These are phyloP conservation scores for Datnioides undecimradiatus DNA, from an alignment of 2,113 vertebrate species.

Conservation along the genomic window DNA sequence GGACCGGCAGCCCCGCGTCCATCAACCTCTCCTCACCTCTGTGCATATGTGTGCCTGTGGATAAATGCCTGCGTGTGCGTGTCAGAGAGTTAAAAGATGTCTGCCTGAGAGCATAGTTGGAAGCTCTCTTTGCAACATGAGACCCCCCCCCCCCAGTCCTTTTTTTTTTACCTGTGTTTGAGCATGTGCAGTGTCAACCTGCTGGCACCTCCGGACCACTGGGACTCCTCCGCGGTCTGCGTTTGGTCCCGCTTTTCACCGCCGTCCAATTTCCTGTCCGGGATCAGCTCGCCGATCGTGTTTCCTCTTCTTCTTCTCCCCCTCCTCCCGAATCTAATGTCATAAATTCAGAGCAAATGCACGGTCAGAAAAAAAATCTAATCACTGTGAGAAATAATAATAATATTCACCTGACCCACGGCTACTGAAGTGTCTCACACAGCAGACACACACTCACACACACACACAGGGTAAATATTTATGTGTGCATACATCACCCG, in stretches of 20 bases:
- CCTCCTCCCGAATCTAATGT: background rate
- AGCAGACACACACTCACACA: constrained; percentile 16
- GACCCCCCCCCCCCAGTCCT: too few relatives aligned
- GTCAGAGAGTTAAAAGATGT: constrained; percentile 44
- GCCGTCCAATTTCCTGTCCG: constrained; percentile 45
- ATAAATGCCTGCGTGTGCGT: constrained; percentile 44
- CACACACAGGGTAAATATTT: constrained; percentile 42
- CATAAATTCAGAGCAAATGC: background rate
- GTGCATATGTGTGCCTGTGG: constrained; percentile 26
- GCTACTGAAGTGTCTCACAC: constrained; percentile 20
- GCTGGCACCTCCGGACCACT: constrained; percentile 50
- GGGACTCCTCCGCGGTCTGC: constrained; percentile 31
- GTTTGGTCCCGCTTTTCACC: constrained; percentile 46
- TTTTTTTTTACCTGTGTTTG: constrained; percentile 6
- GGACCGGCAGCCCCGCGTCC: constrained; percentile 62
- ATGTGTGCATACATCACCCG: constrained; percentile 39
- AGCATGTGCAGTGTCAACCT: constrained; percentile 28
- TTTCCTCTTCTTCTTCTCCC: constrained; percentile 20
- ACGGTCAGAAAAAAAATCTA: background rate
- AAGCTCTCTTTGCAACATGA: background rate
- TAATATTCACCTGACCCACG: background rate
- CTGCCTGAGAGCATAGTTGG: constrained; percentile 36
- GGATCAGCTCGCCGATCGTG: background rate
- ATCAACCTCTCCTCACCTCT: constrained; percentile 58
- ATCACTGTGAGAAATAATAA: constrained; percentile 8